Base-by-base conservation (phyloP, 1,140 invertebrate genomes). In the Drosophila elegans region DNA sequence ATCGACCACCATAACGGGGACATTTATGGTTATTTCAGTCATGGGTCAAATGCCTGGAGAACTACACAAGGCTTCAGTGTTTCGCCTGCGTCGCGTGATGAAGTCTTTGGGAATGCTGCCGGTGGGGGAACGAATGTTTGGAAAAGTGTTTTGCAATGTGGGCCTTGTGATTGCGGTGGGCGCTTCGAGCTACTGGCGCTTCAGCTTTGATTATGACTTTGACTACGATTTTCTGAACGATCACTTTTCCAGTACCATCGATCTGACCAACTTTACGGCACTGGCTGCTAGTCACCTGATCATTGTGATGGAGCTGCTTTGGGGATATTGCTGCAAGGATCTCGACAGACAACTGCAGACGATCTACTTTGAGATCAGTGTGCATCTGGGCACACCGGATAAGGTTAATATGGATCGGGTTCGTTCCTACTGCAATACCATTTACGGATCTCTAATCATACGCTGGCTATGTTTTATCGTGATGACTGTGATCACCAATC, bases 11-110 rank as follows among this genome's bases (percentile, higher is more conserved):
- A 29, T 10, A 27, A 4, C 11, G 11, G 3, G 4, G 5, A 4
- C 3, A 10, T 9, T 1, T n/a, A 9, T 5, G 5, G 4, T 0
- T 13, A 2, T 1, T 34, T 60, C 41, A 86, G 78, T 86, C 49
- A 77, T 79, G 63, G 54, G 53, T 48, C 73, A 61, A 49, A 48
- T 57, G 41, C 46, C 72, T 4, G 51, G 55, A 6, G 54, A 83
- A 48, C 61, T 88, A 41, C 56, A 88, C 60, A 36, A 42, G 2
- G 72, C 29, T 11, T 62, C 79, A 11, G 16, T 88, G 52, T 45
- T 54, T 21, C 32, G 36, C 6, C 61, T 88, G 16, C 62, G 45
- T 6, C 61, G 73, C 5, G 2, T 74, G 6, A 80, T 80, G 84
- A 74, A 67, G 10, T 77, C 25, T 5, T 1, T 77, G 34, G 21